These are phyloP conservation scores for Sphaeramia orbicularis DNA, from an alignment of 2,797 vertebrate genomes.

Conservation along the genomic window DNA sequence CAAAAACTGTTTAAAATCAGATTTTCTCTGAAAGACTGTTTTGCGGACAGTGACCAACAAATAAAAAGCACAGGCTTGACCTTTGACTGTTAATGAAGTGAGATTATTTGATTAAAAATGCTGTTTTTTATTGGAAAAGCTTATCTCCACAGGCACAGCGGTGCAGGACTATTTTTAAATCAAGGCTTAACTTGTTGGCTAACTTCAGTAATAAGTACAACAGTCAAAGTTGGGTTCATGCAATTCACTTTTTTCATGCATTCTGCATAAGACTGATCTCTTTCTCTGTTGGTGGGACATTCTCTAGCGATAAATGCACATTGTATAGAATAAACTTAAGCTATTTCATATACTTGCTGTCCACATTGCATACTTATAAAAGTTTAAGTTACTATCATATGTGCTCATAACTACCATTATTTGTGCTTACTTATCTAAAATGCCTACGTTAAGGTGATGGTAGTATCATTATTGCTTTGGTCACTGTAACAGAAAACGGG, in stretches of 20 bases:
- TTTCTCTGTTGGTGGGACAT: constrained; percentile 33
- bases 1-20: too few species aligned
- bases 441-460: constrained; percentile 39
- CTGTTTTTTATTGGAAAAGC: constrained; percentile 66
- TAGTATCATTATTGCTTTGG: constrained; percentile 75
- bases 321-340: constrained; percentile 23
- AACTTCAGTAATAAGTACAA: constrained; percentile 32
- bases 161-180: constrained; percentile 53
- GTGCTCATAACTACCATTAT: constrained; percentile 47
- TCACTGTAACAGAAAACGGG: constrained; percentile 51
- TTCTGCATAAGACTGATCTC: constrained; percentile 50
- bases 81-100: not conserved
- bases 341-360: constrained; percentile 28
- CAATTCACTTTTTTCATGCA: constrained; percentile 64
- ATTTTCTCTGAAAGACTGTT: too few species aligned
- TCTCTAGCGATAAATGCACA: constrained; percentile 41
- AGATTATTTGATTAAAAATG: constrained; percentile 49
- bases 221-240: constrained; percentile 63
- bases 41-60: not conserved
- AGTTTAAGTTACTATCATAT: constrained; percentile 29
- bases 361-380: constrained; percentile 38
- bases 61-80: not conserved
- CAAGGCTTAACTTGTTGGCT: constrained; percentile 35
- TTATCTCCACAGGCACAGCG: constrained; percentile 69
- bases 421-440: constrained; percentile 70